These are phyloP conservation scores for Tinamus guttatus DNA, from an alignment of 2,113 vertebrate genomes.

Conservation along the genomic window DNA sequence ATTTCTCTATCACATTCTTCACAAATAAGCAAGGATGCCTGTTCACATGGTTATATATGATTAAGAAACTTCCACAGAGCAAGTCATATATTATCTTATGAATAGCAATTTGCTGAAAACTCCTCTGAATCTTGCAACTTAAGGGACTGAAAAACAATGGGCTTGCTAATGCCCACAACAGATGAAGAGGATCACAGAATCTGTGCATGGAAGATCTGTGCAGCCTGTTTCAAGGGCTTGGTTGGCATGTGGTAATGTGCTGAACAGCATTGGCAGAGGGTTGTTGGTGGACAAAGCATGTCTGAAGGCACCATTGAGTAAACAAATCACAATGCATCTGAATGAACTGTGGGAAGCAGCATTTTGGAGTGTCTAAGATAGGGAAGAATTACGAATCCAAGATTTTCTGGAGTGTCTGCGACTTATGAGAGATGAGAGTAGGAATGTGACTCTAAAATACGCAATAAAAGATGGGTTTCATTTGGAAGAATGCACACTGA, in stretches of 20 bases:
- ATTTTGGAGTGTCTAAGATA: background rate
- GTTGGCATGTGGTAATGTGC: background rate
- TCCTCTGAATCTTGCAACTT: background rate
- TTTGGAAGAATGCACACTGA: background rate
- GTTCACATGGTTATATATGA: background rate
- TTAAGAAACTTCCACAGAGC: background rate
- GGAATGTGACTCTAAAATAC: background rate
- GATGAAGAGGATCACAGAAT: background rate
- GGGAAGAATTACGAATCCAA: background rate
- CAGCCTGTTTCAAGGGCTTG: background rate
- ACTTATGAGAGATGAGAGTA: background rate
- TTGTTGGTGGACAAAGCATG: background rate
- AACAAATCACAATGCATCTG: background rate
- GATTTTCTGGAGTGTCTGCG: background rate
- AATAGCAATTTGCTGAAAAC: background rate
- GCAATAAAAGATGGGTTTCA: background rate
- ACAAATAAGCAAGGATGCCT: background rate
- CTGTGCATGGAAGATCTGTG: background rate
- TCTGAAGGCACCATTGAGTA: background rate
- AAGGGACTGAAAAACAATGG: background rate
- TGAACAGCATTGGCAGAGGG: accelerated
- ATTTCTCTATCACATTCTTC: background rate
- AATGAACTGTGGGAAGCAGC: background rate
- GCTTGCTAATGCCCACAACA: background rate
- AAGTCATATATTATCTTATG: background rate